These are phyloP conservation scores for Amphipyra tragopoginis DNA, from an alignment of 2,888 invertebrate species.

Conservation along the genomic window DNA sequence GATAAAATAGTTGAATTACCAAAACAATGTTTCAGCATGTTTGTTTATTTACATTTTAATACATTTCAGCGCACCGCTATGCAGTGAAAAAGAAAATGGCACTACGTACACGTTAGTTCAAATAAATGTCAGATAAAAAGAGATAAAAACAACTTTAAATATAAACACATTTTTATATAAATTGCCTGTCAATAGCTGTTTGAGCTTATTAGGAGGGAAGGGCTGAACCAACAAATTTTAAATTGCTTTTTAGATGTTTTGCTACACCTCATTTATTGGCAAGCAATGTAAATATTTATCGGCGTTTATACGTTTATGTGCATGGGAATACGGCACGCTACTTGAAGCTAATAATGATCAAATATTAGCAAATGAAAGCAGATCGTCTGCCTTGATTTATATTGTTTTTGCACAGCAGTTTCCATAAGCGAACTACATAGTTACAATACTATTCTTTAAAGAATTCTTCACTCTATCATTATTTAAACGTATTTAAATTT, in stretches of 20 bases:
- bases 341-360: conserved; percentile 23
- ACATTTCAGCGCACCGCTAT: conserved; percentile 11
- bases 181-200: conserved; percentile 36
- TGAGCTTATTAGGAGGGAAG: conserved; percentile 36
- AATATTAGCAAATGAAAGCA: conserved; percentile 34
- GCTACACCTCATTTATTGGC: too few species aligned
- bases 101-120: conserved; percentile 27
- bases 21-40: conserved; percentile 34
- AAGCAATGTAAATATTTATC: neutral
- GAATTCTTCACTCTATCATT: too few species aligned
- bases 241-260: conserved; percentile 46
- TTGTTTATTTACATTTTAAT: conserved; percentile 36
- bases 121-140: conserved; percentile 22
- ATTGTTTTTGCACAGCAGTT: conserved; percentile 1
- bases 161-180: conserved; percentile 16
- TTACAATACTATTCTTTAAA: too few species aligned
- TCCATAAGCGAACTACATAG: too few species aligned
- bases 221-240: conserved; percentile 45
- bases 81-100: conserved; percentile 19
- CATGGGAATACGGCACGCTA: conserved; percentile 10
- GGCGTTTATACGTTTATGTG: conserved; percentile 9
- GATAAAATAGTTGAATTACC: conserved; percentile 25
- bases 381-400: conserved; percentile 8
- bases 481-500: too few species aligned
- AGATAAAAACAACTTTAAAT: conserved; percentile 6